Base-by-base conservation (phyloP, 1,140 invertebrate genomes). In the Trichogramma pretiosum region DNA sequence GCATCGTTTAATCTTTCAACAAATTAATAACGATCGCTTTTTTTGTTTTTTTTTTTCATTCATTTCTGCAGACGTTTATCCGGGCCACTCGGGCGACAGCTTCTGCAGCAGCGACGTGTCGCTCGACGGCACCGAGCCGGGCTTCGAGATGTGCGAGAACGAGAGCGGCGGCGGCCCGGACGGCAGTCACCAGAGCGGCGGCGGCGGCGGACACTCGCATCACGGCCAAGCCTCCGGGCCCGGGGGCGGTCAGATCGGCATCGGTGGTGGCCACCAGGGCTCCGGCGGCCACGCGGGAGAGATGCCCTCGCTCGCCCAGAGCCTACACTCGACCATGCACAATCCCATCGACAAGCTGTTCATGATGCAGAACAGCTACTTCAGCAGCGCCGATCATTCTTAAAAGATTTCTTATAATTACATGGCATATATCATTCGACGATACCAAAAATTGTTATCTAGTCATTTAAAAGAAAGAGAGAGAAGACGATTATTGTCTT, bases 281-380 rank as follows among this genome's bases (percentile, higher is more conserved):
- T 60, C 58, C 10, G 56, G 60, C 43, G 74, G 74, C 52, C 74
- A 73, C 41, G 76, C 75, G 47, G 66, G 77, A 24, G 78, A 59
- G 61, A 69, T 53, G 63, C 68, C 65, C 61, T 76, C 65, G 56
- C 71, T 68, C 60, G 78, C 63, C 63, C 74, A 82, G 24, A 79
- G 80, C 52, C 74, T 79, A 5, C 73, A 76, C 26, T 77, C 78
- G 28, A 74, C 80, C 11, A 81, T 86, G 61, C 71, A 82, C 61
- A 96, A 96, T 69, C 93, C 93, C 26, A 97, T 98, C 55, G 93
- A 98, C 69, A 95, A 95, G 74, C 79, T 97, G 36, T 98, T 95
- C 74, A 85, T 94, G 58, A 98, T 98, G 93, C 90, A 93, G 69
- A 92, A 87, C 70, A 93, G 88, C 26, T 95, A 95, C 67, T 95